These are phyloP conservation scores for Eupristina koningsbergeri DNA, from an alignment of 1,140 invertebrate genomes.

Conservation along the genomic window DNA sequence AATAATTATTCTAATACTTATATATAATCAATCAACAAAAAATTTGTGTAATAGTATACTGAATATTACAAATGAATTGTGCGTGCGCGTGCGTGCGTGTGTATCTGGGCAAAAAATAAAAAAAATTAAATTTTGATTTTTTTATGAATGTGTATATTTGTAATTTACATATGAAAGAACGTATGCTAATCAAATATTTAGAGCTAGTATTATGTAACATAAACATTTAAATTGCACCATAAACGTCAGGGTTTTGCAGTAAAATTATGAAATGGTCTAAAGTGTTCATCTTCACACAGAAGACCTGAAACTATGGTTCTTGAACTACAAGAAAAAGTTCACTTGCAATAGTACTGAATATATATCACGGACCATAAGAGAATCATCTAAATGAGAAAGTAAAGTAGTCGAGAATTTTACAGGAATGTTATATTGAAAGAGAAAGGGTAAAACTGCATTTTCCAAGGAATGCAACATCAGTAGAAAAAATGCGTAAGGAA, in stretches of 20 bases:
- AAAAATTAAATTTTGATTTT: background rate
- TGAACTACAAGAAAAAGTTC: background rate
- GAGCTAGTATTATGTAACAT: background rate
- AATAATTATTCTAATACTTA: background rate
- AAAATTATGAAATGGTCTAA: conserved; percentile 14
- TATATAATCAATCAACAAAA: background rate
- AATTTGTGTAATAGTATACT: background rate
- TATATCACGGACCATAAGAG: conserved; percentile 28
- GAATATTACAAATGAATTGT: background rate
- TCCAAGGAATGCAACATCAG: conserved; percentile 26
- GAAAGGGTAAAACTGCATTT: conserved; percentile 25
- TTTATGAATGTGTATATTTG: background rate
- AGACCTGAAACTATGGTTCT: background rate
- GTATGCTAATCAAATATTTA: conserved; percentile 47
- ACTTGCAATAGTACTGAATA: conserved; percentile 9
- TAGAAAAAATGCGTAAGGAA: background rate
- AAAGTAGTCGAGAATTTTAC: conserved; percentile 35
- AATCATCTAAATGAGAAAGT: conserved; percentile 45
- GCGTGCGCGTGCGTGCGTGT: no score
- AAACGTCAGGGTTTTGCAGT: conserved; percentile 33
- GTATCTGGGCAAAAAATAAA: background rate
- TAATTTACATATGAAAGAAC: conserved; percentile 36
- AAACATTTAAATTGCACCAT: conserved; percentile 39
- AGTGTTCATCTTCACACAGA: conserved; percentile 22
- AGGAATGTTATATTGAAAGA: conserved; percentile 38